These are phyloP conservation scores for Triops cancriformis DNA, from an alignment of 1,140 invertebrate genomes.

Conservation along the genomic window DNA sequence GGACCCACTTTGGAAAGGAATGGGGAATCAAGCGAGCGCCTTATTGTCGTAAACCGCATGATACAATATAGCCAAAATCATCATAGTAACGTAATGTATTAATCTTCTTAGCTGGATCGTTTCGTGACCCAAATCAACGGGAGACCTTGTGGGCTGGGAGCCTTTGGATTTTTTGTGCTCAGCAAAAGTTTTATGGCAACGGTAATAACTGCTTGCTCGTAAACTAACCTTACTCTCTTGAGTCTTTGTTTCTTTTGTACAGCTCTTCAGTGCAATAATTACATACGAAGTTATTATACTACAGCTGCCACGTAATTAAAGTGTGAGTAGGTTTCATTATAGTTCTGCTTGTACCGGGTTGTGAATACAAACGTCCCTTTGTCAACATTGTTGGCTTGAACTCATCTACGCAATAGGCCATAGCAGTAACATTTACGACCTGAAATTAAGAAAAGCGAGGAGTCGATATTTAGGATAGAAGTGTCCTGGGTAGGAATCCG, in stretches of 20 bases:
- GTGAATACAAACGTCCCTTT: too few species aligned
- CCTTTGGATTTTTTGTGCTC: not conserved
- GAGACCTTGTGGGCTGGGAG: not conserved
- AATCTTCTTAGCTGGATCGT: not conserved
- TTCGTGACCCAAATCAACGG: not conserved
- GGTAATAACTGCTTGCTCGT: not conserved
- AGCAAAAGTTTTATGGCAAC: not conserved
- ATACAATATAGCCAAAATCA: not conserved
- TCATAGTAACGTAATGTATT: not conserved
- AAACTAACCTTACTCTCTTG: not conserved
- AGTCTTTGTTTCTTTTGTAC: not conserved
- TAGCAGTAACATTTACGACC: too few species aligned
- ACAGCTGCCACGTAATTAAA: not conserved
- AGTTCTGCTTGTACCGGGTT: not conserved
- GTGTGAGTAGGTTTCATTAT: not conserved
- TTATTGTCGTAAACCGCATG: not conserved
- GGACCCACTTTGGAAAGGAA: not conserved
- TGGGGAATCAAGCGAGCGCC: not conserved
- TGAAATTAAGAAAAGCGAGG: too few species aligned
- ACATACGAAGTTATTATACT: conserved; percentile 3
- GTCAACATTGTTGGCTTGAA: too few species aligned
- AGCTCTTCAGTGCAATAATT: conserved; percentile 1
- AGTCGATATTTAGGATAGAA: too few species aligned
- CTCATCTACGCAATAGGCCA: too few species aligned
- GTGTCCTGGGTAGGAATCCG: too few species aligned